Evolutionary conservation across 2,113 vertebrate genomes (phyloP).

Genomic region (Mellivora capensis): DNA sequence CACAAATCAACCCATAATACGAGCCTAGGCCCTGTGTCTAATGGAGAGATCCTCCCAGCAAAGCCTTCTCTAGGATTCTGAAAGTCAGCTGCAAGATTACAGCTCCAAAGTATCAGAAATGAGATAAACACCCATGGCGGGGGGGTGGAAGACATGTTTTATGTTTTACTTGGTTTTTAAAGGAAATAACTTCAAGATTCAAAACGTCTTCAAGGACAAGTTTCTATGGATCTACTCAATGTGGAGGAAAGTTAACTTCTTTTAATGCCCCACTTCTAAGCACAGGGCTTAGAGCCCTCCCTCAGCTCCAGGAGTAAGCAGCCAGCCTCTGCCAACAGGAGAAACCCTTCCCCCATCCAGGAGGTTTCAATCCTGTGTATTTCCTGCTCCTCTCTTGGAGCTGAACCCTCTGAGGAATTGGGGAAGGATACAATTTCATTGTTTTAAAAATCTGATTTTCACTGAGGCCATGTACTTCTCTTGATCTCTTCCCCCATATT

Average conservation of each 20-base stretch:
- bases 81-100: neutral
- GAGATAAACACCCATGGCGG: no score
- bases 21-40: neutral
- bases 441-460: neutral
- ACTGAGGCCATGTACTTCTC: neutral
- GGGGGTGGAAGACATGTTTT: neutral
- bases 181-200: neutral
- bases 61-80: neutral
- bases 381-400: neutral
- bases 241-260: neutral
- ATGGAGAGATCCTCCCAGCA: neutral
- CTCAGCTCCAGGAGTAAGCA: neutral
- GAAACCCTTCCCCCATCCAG: neutral
- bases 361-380: neutral
- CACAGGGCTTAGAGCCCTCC: accelerated
- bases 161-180: neutral
- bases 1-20: neutral
- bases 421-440: neutral
- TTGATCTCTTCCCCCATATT: neutral
- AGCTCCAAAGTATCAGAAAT: neutral
- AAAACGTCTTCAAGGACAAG: neutral
- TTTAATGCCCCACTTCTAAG: neutral
- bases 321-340: no score
- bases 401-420: neutral
- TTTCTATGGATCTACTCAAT: neutral